These are phyloP conservation scores for Psittacara wagleri DNA, from an alignment of 2,113 vertebrate species.

Conservation along the genomic window DNA sequence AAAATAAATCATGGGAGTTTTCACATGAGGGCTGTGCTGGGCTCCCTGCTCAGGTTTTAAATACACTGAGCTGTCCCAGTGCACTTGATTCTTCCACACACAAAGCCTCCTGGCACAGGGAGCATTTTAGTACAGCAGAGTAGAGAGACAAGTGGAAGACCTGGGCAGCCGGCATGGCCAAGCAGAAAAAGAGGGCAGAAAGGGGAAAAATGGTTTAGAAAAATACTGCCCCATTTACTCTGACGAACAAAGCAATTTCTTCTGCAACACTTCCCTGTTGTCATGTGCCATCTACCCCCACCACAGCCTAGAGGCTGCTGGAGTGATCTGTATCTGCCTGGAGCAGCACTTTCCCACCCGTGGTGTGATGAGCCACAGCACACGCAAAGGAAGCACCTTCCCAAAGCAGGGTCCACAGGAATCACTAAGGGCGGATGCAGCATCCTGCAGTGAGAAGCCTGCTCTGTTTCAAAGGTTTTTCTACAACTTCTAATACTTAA, in stretches of 20 bases:
- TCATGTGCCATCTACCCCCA: not conserved
- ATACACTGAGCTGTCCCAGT: not conserved
- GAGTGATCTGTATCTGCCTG: fast-evolving
- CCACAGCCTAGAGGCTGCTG: too few relatives aligned
- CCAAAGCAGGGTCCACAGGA: not conserved
- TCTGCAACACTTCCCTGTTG: not conserved
- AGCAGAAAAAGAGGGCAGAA: not conserved
- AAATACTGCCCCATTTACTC: not conserved
- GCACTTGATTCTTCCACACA: not conserved
- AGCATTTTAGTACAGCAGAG: too few relatives aligned
- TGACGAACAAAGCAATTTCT: not conserved
- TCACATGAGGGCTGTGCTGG: not conserved
- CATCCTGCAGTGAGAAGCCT: not conserved
- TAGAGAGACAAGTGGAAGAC: not conserved
- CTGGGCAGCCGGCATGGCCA: not conserved
- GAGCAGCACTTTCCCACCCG: fast-evolving
- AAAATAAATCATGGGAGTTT: not conserved
- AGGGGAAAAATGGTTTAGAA: not conserved
- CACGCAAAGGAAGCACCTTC: fast-evolving
- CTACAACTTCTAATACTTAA: not conserved
- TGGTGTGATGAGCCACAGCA: not conserved
- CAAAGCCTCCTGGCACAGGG: not conserved
- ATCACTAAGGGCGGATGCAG: fast-evolving
- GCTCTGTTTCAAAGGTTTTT: not conserved
- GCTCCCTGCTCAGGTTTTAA: not conserved